Base-by-base conservation (phyloP, 2,113 vertebrate genomes). In the Sterrhoptilus dennistouni region DNA sequence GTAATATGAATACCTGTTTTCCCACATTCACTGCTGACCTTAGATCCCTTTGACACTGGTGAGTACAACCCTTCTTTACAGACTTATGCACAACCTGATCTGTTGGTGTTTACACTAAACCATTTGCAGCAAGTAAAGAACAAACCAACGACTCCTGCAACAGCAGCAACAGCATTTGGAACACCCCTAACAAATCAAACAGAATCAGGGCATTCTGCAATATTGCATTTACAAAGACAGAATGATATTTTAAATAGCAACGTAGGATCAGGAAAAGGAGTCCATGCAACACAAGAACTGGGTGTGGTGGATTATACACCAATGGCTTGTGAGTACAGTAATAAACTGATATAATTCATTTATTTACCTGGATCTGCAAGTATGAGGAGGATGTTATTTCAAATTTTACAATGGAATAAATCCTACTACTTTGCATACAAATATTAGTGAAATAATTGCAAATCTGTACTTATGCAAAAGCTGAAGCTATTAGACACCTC, bases 281-380 rank as follows among this genome's bases (percentile, higher is more conserved):
- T 40, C 9, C 35, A 53, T 12, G 3, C 23, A 60, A 54, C 9
- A 0, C 2, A 57, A 61, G 19, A 90, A 83, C 2, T 45, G 16
- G 60, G 14, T 5, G 38, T 24, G 23, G 28, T 0, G 3, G 29
- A 63, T 21, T 31, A 64, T 9, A 10, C 1, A 2, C 4, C n/a
- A 59, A 45, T 7, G 19, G 29, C 27, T 69, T 83, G 49, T 83
- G 16, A 87, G 14, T 5, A 16, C 12, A 89, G 38, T 28, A 64
- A 63, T 27, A 65, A 52, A 60, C 31, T 8, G 4, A 50, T 35
- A 29, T 4, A 45, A 69, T 36, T 61, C 1, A 59, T 21, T 14
- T 36, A 74, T 89, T 69, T 89, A 49, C 19, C 27, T 66, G 36
- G 14, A 74, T 71, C 33, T 54, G 13, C 0, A 1, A 68, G 14